These are phyloP conservation scores for Crax fasciolata DNA, from an alignment of 2,797 vertebrate species.

Conservation along the genomic window DNA sequence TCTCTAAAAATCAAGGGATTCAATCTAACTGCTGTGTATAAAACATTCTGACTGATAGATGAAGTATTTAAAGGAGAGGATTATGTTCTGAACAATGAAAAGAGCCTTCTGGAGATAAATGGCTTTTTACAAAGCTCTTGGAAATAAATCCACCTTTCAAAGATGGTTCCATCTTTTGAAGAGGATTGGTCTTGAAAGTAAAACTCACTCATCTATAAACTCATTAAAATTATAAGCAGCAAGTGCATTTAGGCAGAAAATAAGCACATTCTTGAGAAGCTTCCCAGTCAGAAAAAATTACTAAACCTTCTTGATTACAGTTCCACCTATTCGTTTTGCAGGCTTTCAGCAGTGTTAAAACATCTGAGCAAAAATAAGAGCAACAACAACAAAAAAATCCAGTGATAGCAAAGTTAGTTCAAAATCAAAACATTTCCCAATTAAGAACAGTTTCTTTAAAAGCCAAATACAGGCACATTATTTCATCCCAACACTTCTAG, in stretches of 20 bases:
- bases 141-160: slow-evolving; percentile 37
- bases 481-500: background rate
- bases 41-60: background rate
- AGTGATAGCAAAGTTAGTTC: background rate
- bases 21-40: background rate
- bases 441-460: background rate
- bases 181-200: slow-evolving; percentile 36
- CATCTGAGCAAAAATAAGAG: background rate
- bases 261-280: slow-evolving; percentile 31
- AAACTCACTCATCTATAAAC: slow-evolving; percentile 49
- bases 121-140: background rate
- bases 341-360: background rate
- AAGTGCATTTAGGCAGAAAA: slow-evolving; percentile 61
- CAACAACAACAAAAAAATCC: background rate
- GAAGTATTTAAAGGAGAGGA: slow-evolving; percentile 9
- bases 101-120: slow-evolving; percentile 3
- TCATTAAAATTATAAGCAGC: slow-evolving; percentile 49
- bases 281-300: background rate
- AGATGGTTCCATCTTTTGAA: slow-evolving; percentile 14
- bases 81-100: slow-evolving; percentile 7
- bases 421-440: background rate
- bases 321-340: background rate
- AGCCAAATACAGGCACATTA: background rate
- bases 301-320: background rate
- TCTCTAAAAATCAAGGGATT: slow-evolving; percentile 26